phyloP scores from a whole-genome alignment of 2,797 vertebrate genomes.

The Tenualosa ilisha region DNA sequence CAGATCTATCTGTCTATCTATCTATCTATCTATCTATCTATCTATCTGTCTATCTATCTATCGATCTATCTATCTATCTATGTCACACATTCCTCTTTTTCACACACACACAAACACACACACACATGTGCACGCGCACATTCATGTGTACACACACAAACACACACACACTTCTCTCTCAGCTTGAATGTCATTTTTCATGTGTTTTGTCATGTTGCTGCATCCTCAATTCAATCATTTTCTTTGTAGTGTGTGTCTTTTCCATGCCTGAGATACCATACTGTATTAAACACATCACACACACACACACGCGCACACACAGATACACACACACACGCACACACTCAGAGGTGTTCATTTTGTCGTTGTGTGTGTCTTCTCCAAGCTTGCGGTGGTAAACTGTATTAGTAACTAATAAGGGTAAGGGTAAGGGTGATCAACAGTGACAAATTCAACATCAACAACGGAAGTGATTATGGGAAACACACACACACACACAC shows the following conservation, averaged over 20 bases:
- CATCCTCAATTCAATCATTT: slow-evolving; percentile 12
- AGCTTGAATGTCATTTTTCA: background rate
- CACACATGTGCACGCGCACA: background rate
- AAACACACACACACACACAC: background rate
- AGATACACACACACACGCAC: no score
- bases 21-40: no score
- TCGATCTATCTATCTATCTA: no score
- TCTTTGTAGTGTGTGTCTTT: background rate
- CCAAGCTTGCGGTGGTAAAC: background rate
- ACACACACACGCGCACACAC: no score
- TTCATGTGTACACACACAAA: no score
- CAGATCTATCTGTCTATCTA: no score
- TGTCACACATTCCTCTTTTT: no score
- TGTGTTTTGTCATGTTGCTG: background rate
- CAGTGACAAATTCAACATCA: slow-evolving; percentile 5
- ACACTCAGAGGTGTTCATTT: no score
- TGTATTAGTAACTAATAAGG: slow-evolving; percentile 3
- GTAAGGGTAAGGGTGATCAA: background rate
- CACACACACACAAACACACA: no score
- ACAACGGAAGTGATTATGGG: background rate
- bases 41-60: no score
- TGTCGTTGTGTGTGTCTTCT: background rate
- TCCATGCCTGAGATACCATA: no score
- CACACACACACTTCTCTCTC: background rate
- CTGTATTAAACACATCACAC: no score